These are phyloP conservation scores for Plectus sambesii DNA, from an alignment of 1,140 invertebrate genomes.

Conservation along the genomic window DNA sequence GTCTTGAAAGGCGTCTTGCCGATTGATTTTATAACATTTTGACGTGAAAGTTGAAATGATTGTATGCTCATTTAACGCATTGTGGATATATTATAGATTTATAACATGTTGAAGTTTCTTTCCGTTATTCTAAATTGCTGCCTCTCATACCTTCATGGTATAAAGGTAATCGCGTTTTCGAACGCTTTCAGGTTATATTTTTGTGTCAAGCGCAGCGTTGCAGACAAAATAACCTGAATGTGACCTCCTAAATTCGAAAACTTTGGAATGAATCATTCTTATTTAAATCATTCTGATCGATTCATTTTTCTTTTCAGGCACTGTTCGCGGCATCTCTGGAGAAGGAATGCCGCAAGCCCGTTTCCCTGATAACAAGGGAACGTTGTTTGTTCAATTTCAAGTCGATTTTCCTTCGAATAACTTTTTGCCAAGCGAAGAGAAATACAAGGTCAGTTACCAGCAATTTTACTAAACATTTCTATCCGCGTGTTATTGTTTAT, in stretches of 20 bases:
- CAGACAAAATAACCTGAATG: not conserved
- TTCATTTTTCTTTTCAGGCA: constrained; percentile 33
- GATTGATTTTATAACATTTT: too few relatives aligned
- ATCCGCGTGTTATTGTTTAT: not conserved
- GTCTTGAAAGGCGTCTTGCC: too few relatives aligned
- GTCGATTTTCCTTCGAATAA: constrained; percentile 70
- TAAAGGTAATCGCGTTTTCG: too few relatives aligned
- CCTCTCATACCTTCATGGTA: too few relatives aligned
- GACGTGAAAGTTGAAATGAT: not conserved
- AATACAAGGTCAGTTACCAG: constrained; percentile 51
- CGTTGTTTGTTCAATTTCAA: constrained; percentile 72
- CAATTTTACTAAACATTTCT: constrained; percentile 7
- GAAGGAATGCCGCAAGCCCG: constrained; percentile 58
- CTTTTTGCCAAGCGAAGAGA: constrained; percentile 58
- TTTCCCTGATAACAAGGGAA: constrained; percentile 69
- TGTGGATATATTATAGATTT: not conserved
- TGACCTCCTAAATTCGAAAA: not conserved
- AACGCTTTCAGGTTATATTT: too few relatives aligned
- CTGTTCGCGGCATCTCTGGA: constrained; percentile 49
- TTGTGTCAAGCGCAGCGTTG: not conserved
- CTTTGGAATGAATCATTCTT: constrained; percentile 5
- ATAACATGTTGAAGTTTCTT: constrained; percentile 7
- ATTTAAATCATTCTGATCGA: constrained; percentile 17
- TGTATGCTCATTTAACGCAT: constrained; percentile 15
- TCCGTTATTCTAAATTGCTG: too few relatives aligned